A percentile compares a stretch with the other conserved stretches of the same genome.
phyloP scores from a whole-genome alignment of 2,888 invertebrate species.

The Resseliella maxima region DNA sequence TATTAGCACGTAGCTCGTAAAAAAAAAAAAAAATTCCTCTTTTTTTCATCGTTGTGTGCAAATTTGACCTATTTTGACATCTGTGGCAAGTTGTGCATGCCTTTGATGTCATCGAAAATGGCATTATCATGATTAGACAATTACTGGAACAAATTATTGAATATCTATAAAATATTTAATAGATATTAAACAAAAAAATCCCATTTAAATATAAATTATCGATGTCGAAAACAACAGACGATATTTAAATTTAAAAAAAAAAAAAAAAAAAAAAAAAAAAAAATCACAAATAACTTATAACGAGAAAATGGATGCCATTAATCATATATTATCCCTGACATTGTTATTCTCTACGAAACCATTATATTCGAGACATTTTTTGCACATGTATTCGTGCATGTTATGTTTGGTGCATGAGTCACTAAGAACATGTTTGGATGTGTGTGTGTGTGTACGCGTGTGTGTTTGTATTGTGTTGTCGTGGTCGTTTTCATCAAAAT shows the following conservation, averaged over 20 bases:
- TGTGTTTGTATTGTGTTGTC: background rate
- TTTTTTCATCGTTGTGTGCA: too few species aligned
- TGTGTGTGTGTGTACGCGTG: too few species aligned
- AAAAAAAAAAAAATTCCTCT: too few species aligned
- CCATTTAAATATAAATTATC: constrained; percentile 53
- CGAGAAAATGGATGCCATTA: constrained; percentile 23
- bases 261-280: background rate
- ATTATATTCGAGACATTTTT: constrained; percentile 15
- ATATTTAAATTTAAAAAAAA: too few species aligned
- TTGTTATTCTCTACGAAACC: constrained; percentile 36
- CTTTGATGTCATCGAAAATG: background rate
- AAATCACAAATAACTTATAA: background rate
- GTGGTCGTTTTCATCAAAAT: background rate
- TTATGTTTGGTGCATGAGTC: background rate
- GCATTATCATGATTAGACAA: background rate
- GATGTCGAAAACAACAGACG: constrained; percentile 9
- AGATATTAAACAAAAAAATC: background rate
- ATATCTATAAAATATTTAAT: background rate
- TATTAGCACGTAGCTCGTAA: too few species aligned
- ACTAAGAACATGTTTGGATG: too few species aligned
- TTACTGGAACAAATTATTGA: background rate
- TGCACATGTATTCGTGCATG: background rate
- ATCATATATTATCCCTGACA: constrained; percentile 36
- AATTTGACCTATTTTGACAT: too few species aligned
- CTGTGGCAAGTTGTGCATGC: background rate